Base-by-base conservation (phyloP, 2,888 invertebrate genomes). In the Pyralis farinalis region DNA sequence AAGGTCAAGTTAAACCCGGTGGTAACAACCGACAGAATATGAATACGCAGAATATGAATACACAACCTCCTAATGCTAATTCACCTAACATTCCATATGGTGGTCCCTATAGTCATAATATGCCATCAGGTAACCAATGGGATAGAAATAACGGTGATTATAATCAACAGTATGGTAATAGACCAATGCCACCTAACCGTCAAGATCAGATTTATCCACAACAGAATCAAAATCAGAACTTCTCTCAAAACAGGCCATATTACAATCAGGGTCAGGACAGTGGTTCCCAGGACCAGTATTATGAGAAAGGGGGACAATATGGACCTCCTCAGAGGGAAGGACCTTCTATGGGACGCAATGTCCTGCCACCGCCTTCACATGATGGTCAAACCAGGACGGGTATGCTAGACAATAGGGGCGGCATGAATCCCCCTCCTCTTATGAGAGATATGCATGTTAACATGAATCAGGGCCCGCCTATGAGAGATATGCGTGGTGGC, bases 241-340 rank as follows among this genome's bases (percentile, higher is more conserved):
- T 60, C 40, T 51, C 59, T 28, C 61, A 51, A 37, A 63, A 66
- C 20, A 65, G 47, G 34, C 45, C 43, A 43, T 58, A 53, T 46
- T 60, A 56, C 53, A 47, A 62, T 43, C 52, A 63, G 20, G 46
- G 50, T 10, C 50, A 51, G 46, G 49, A 56, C 41, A 42, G 57
- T 21, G 44, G 53, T 16, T 16, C 16, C 29, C 64, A 71, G 43
- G 69, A 70, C 12, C 66, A 67, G 29, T 66, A 61, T 51, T 61
- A 61, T 55, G 59, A 70, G 28, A 61, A 59, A 40, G 70, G 71
- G 53, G 40, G 50, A 33, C 68, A 64, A 41, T 69, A 57, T 56
- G 44, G 45, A 29, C 3, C 16, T 16, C 4, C 16, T 16, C 16
- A 16, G 16, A 16, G 4, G 4, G 16, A 16, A 16, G 16, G 16